Evolutionary conservation across 1,140 invertebrate species (phyloP), one percentile per base, ranked within the genome.

Genomic region (Propsilocerus akamusi): DNA sequence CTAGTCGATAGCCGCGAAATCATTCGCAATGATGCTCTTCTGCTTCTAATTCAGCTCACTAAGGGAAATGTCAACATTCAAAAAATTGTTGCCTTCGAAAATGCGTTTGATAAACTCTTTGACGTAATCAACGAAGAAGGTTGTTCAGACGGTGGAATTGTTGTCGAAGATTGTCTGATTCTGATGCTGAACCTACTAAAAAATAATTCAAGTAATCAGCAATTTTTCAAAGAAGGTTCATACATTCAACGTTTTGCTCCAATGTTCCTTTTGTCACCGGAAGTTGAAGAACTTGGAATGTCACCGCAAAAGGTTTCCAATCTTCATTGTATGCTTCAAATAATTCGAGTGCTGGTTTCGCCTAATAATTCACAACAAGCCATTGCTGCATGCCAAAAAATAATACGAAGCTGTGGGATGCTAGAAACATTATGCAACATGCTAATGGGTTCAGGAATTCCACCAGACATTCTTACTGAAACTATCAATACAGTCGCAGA

Each of bases 81-180:
- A 66, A 99, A 99, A 71, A 97, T 99, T 59, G 92, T 99, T 4
- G 96, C 94, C 0, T 99, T 98, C 71, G 94, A 99, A 71, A 98
- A 97, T 72, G 92, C 91, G 0, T 99, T 98, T 67, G 94, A 98
- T 68, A 75, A 86, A 54, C 71, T 99, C 28, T 86, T 98, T 57
- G 86, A 92, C 61, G 92, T 99, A 25, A 89, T 99, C 23, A 71
- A 69, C 1, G 81, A 88, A 56, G 97, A 99, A 71, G 94, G 92
- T 41, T 83, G 81, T 56, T 83, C 85, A 22, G 91, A 98, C 69
- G 95, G 93, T 49, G 93, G 93, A 25, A 95, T 99, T 50, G 88
- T 99, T 4, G 95, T 99, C 4, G 92, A 98, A 75, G 97, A 99
- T 68, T 98, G 94, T 68, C 69, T 99, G 1, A 70, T 91, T n/a